Evolutionary conservation across 2,113 vertebrate genomes (phyloP).

Genomic region (Gobio gobio): DNA sequence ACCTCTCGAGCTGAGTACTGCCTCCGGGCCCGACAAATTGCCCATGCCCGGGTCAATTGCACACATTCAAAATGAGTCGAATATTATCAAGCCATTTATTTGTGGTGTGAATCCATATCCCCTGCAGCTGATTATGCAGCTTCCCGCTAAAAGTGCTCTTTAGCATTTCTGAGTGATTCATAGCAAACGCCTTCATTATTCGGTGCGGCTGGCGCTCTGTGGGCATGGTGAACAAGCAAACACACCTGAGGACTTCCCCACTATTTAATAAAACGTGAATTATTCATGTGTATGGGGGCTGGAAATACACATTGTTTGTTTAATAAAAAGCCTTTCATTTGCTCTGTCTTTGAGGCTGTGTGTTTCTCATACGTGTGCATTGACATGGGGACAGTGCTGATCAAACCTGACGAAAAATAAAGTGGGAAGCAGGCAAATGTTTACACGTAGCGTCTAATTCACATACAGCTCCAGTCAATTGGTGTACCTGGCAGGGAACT

Average conservation of each 20-base stretch:
- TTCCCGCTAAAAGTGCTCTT: constrained; percentile 59
- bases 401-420: neutral
- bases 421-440: neutral
- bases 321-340: constrained; percentile 46
- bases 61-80: constrained; percentile 68
- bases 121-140: constrained; percentile 63
- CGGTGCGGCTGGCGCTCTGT: constrained; percentile 49
- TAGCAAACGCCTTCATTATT: constrained; percentile 66
- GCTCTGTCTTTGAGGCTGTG: constrained; percentile 16
- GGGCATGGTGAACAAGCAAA: constrained; percentile 16
- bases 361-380: constrained; percentile 51
- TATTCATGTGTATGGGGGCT: constrained; percentile 22
- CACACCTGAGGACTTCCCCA: constrained; percentile 42
- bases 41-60: constrained; percentile 70
- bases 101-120: constrained; percentile 67
- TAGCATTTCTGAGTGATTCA: constrained; percentile 68
- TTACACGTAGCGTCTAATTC: neutral
- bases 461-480: neutral
- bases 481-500: neutral
- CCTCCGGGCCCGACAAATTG: constrained; percentile 56
- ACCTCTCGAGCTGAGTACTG: constrained; percentile 49
- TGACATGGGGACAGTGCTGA: constrained; percentile 21
- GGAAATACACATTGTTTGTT: constrained; percentile 14
- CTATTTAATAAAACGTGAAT: constrained; percentile 47
- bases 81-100: constrained; percentile 73